Conservation (phyloP, 1,140 invertebrate genomes). For the Samia ricini region DNA sequence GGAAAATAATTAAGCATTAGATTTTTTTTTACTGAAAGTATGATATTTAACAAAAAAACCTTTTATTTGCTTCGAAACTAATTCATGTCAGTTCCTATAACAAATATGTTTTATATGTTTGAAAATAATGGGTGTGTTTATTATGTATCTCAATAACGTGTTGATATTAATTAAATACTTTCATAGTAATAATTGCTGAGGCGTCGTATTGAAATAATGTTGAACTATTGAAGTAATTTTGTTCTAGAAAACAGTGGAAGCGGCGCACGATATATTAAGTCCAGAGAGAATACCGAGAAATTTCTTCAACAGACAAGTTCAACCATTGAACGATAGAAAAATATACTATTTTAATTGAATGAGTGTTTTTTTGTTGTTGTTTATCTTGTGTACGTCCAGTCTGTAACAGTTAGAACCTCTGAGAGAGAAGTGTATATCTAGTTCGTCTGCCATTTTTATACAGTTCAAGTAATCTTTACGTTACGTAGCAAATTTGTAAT, state of each 20-base stretch:
- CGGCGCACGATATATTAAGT: constrained; percentile 10
- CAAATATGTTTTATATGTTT: too few species aligned
- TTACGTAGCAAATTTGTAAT: too few species aligned
- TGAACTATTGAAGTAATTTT: not conserved
- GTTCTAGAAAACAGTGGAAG: constrained; percentile 29
- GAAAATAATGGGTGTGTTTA: not conserved
- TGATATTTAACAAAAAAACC: too few species aligned
- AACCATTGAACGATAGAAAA: constrained; percentile 49
- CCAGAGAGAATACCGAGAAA: constrained; percentile 15
- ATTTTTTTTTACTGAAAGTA: too few species aligned
- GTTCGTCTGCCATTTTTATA: too few species aligned
- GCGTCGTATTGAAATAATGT: not conserved
- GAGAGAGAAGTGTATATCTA: too few species aligned
- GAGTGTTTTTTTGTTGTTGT: not conserved
- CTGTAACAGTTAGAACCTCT: too few species aligned
- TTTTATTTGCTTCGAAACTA: too few species aligned
- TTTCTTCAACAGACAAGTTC: constrained; percentile 20
- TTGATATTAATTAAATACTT: not conserved
- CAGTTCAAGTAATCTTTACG: too few species aligned
- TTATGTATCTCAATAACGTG: not conserved
- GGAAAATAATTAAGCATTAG: too few species aligned
- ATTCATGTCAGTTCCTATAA: too few species aligned
- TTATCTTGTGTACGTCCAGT: not conserved
- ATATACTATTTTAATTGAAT: constrained; percentile 37
- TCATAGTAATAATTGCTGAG: too few species aligned